Evolutionary conservation across 2,113 vertebrate species (phyloP).

Genomic region (Hiodon tergisus): DNA sequence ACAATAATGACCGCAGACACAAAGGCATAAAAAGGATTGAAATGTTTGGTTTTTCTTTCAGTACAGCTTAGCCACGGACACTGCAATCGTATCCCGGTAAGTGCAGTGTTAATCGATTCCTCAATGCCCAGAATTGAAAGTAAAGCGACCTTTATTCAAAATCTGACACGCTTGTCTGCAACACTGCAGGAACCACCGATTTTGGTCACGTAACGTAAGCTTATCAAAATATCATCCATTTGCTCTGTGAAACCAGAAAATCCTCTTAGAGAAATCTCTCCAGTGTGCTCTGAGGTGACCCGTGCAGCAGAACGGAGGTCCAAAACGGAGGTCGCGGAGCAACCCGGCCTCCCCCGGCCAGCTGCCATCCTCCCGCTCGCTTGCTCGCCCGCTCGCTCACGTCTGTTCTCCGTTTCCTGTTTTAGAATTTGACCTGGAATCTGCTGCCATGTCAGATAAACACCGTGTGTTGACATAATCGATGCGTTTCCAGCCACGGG

Average conservation of each 20-base stretch:
- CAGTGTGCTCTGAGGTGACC: conserved; percentile 10
- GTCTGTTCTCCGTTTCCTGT: conserved; percentile 17
- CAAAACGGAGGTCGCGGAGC: conserved; percentile 7
- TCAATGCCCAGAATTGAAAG: too few species aligned
- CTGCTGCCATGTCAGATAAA: neutral
- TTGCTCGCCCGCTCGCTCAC: conserved; percentile 24
- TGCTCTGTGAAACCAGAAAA: neutral
- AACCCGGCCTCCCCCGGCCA: neutral
- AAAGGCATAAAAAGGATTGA: too few species aligned
- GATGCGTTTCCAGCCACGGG: neutral
- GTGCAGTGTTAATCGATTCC: too few species aligned
- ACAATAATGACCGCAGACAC: too few species aligned
- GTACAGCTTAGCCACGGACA: too few species aligned
- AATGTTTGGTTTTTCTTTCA: too few species aligned
- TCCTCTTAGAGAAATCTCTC: conserved; percentile 8
- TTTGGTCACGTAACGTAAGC: neutral
- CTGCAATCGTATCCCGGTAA: too few species aligned
- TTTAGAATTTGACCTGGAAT: conserved; percentile 13
- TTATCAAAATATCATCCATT: neutral
- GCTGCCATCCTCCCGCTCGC: conserved; percentile 8
- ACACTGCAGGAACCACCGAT: neutral
- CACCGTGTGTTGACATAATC: neutral
- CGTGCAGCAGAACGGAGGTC: neutral
- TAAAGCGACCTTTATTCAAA: neutral
- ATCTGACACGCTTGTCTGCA: neutral